phyloP scores from a whole-genome alignment of 2,888 invertebrate genomes.

The Tholera decimalis region DNA sequence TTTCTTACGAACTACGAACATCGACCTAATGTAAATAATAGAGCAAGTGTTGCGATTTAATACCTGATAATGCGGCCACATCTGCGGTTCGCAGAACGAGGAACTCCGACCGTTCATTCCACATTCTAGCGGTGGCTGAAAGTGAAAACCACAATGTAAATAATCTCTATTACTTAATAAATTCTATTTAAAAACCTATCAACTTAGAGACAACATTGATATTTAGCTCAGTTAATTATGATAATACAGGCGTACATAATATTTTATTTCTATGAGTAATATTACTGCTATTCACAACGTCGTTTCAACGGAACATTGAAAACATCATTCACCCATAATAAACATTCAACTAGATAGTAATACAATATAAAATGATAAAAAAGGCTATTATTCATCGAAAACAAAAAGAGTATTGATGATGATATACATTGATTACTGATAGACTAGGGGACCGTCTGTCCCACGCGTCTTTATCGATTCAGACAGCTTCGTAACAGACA shows the following conservation, averaged over 20 bases:
- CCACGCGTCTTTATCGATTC: slow-evolving; percentile 57
- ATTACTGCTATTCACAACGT: too few species aligned
- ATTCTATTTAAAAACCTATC: neutral
- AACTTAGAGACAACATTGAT: neutral
- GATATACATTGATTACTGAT: slow-evolving; percentile 44
- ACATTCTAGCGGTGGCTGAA: slow-evolving; percentile 88
- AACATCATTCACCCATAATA: too few species aligned
- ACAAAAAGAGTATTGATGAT: slow-evolving; percentile 33
- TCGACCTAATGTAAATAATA: slow-evolving; percentile 6
- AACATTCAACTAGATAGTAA: neutral
- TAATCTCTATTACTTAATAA: neutral
- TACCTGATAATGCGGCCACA: slow-evolving; percentile 90
- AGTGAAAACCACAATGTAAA: slow-evolving; percentile 53
- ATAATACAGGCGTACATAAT: neutral
- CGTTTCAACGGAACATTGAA: too few species aligned
- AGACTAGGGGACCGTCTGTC: slow-evolving; percentile 39
- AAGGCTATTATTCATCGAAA: slow-evolving; percentile 3
- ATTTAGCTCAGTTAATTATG: neutral
- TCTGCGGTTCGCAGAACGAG: slow-evolving; percentile 85
- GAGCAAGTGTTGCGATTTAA: neutral
- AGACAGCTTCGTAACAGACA: slow-evolving; percentile 51
- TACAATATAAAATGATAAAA: neutral
- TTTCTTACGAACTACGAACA: neutral
- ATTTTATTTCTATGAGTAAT: too few species aligned
- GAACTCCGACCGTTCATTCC: slow-evolving; percentile 82